A percentile compares a stretch with the other conserved stretches of the same genome.
Conservation (phyloP, 2,888 invertebrate genomes). For the Trachelus tabidus region DNA sequence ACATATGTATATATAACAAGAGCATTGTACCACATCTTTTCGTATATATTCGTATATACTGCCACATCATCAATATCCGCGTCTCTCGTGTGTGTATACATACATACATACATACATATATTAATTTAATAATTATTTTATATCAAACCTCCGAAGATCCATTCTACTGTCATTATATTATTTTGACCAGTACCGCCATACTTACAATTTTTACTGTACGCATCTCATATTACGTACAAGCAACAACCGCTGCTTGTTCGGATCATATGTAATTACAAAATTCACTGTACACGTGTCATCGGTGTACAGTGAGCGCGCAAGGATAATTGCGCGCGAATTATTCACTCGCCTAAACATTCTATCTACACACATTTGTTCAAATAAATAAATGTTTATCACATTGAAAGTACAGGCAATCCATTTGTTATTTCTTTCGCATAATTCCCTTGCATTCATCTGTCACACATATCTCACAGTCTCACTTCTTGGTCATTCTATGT, state of each 20-base stretch:
- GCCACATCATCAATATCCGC: background rate
- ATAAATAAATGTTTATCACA: conserved; percentile 61
- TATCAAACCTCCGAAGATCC: background rate
- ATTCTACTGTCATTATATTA: conserved; percentile 26
- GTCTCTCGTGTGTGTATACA: background rate
- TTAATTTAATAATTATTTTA: background rate
- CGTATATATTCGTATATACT: background rate
- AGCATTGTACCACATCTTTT: background rate
- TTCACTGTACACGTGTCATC: conserved; percentile 17
- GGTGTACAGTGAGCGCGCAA: conserved; percentile 21
- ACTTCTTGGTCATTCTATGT: background rate
- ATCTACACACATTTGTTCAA: conserved; percentile 50
- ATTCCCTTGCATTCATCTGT: background rate
- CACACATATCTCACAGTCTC: background rate
- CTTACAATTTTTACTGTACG: conserved; percentile 40
- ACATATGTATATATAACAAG: background rate
- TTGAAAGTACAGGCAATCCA: conserved; percentile 12
- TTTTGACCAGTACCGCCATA: conserved; percentile 39
- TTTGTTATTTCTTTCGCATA: background rate
- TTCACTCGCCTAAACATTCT: conserved; percentile 20
- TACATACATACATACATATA: too few species aligned
- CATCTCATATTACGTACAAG: conserved; percentile 26
- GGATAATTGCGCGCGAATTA: conserved; percentile 16
- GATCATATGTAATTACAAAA: conserved; percentile 6
- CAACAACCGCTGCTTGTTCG: conserved; percentile 20